Conservation (phyloP, 2,113 vertebrate species). For the Plotosus lineatus region DNA sequence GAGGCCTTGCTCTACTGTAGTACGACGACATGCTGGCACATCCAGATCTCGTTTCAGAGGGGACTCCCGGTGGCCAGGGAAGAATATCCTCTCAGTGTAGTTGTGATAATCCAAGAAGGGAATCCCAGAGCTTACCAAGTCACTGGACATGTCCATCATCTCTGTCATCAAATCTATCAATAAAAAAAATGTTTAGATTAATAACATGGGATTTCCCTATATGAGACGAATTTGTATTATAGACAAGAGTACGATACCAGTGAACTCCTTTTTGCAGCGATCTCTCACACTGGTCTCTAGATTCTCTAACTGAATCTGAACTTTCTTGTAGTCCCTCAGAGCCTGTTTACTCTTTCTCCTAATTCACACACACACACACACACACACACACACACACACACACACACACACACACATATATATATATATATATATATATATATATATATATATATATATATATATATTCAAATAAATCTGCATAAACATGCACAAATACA, state of each 20-base stretch:
- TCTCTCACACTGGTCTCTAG: constrained; percentile 97
- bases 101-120: constrained; percentile 94
- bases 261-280: constrained; percentile 98
- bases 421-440: background rate
- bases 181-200: background rate
- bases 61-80: constrained; percentile 91
- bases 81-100: constrained; percentile 95
- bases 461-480: no score
- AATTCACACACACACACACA: constrained; percentile 40
- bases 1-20: constrained; percentile 94
- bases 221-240: background rate
- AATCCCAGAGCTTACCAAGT: constrained; percentile 92
- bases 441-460: no score
- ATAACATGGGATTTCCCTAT: background rate
- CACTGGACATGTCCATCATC: constrained; percentile 98
- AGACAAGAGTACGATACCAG: constrained; percentile 71
- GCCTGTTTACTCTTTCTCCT: constrained; percentile 99
- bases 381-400: background rate
- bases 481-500: no score
- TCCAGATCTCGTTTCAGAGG: constrained; percentile 89
- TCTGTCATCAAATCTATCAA: constrained; percentile 93
- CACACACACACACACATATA: background rate
- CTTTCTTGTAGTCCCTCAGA: constrained; percentile 95
- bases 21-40: constrained; percentile 87
- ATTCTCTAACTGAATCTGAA: constrained; percentile 97